Evolutionary conservation across 1,140 invertebrate species (phyloP).

Genomic region (Hycleus phaleratus): DNA sequence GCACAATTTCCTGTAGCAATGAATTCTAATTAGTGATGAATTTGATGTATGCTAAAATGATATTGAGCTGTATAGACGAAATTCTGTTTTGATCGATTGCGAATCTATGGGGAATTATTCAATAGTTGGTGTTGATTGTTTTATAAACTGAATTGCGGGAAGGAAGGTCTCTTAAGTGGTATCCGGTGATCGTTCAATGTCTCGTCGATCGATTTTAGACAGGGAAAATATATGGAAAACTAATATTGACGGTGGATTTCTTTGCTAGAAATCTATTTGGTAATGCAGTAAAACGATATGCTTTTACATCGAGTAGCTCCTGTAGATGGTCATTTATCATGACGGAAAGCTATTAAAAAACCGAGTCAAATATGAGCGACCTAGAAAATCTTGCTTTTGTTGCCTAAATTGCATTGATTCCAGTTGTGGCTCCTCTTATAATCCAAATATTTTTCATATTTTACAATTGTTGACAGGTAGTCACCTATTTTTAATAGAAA

Average conservation of each 20-base stretch:
- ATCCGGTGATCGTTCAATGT: too few relatives aligned
- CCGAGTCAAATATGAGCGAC: background rate
- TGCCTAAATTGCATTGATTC: too few relatives aligned
- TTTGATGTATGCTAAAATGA: conserved; percentile 12
- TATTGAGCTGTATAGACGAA: background rate
- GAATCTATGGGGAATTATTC: conserved; percentile 2
- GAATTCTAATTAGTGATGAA: conserved; percentile 20
- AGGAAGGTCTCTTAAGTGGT: too few relatives aligned
- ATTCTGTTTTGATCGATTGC: too few relatives aligned
- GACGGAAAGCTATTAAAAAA: conserved; percentile 7
- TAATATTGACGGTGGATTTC: conserved; percentile 12
- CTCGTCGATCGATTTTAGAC: too few relatives aligned
- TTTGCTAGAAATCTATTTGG: conserved; percentile 9
- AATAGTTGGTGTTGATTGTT: conserved; percentile 2
- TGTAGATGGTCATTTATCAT: conserved; percentile 11
- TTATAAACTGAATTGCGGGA: background rate
- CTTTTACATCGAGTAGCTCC: conserved; percentile 13
- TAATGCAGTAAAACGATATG: conserved; percentile 13
- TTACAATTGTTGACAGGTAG: too few relatives aligned
- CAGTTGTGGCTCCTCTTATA: too few relatives aligned
- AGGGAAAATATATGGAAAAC: conserved; percentile 1
- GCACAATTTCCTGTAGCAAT: conserved; percentile 9
- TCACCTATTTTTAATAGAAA: too few relatives aligned
- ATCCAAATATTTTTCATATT: too few relatives aligned
- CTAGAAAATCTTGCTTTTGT: too few relatives aligned